Conservation (phyloP, 2,888 invertebrate species). For the Amblyjoppa proteus region DNA sequence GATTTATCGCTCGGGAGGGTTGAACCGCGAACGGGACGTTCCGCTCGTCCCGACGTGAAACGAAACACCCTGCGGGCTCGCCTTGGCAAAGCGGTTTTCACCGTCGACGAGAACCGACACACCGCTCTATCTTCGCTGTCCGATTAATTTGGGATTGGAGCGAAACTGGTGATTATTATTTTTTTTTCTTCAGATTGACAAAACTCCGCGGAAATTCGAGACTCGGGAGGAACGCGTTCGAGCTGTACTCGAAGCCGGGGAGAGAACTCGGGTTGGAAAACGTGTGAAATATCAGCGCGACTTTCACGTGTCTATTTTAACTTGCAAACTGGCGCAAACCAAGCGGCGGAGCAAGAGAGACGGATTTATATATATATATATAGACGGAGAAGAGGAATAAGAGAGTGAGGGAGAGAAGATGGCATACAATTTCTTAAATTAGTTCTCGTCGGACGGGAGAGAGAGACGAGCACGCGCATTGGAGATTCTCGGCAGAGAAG, state of each 20-base stretch:
- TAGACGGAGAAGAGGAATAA: constrained; percentile 9
- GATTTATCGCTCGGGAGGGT: neutral
- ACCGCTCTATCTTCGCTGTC: neutral
- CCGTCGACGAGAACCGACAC: neutral
- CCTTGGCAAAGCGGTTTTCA: no score
- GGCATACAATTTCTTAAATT: constrained; percentile 83
- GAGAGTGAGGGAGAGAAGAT: constrained; percentile 62
- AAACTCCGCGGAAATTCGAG: constrained; percentile 45
- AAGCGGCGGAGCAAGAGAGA: constrained; percentile 67
- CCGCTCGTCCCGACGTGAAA: neutral
- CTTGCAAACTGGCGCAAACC: constrained; percentile 83
- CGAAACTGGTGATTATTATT: neutral
- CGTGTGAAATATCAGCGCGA: constrained; percentile 73
- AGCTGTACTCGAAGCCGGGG: constrained; percentile 41
- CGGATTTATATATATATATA: neutral
- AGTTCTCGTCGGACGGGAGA: constrained; percentile 77
- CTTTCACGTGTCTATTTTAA: constrained; percentile 84
- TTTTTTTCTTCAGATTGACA: neutral
- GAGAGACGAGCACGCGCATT: constrained; percentile 80
- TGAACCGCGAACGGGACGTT: constrained; percentile 10
- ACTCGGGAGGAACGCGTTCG: constrained; percentile 37
- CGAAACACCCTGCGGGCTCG: no score
- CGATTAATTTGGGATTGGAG: neutral
- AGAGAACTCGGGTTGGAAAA: constrained; percentile 58
- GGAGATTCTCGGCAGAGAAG: constrained; percentile 52